Conservation (phyloP, 2,797 vertebrate genomes). For the Syndactyla subalaris region DNA sequence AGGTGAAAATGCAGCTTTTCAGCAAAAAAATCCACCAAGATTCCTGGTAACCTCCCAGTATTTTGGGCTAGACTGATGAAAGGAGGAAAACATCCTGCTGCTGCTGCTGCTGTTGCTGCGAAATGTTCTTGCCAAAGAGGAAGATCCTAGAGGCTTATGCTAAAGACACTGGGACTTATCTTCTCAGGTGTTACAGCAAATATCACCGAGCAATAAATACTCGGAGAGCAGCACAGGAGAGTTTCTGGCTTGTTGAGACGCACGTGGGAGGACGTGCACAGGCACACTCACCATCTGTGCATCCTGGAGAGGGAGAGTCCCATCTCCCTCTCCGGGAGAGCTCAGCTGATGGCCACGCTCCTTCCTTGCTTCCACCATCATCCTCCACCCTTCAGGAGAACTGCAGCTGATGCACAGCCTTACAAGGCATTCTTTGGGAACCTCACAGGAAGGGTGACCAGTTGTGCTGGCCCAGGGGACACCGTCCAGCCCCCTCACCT, state of each 20-base stretch:
- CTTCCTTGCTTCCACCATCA: neutral
- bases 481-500: neutral
- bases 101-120: neutral
- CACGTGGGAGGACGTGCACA: neutral
- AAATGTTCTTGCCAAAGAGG: neutral
- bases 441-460: accelerated
- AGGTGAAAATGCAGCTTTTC: neutral
- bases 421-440: neutral
- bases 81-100: neutral
- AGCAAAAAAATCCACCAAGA: neutral
- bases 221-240: neutral
- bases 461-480: neutral
- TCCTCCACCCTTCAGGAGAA: neutral
- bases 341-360: neutral
- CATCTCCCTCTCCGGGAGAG: neutral
- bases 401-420: accelerated
- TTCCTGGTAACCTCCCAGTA: neutral
- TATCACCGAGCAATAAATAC: slow-evolving; percentile 15
- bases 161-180: slow-evolving; percentile 43
- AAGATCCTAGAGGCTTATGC: slow-evolving; percentile 46
- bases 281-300: neutral
- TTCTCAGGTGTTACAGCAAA: slow-evolving; percentile 57
- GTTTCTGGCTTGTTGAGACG: neutral
- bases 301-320: neutral
- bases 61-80: neutral